phyloP scores from a whole-genome alignment of 2,113 vertebrate species.

The Eptatretus burgeri region DNA sequence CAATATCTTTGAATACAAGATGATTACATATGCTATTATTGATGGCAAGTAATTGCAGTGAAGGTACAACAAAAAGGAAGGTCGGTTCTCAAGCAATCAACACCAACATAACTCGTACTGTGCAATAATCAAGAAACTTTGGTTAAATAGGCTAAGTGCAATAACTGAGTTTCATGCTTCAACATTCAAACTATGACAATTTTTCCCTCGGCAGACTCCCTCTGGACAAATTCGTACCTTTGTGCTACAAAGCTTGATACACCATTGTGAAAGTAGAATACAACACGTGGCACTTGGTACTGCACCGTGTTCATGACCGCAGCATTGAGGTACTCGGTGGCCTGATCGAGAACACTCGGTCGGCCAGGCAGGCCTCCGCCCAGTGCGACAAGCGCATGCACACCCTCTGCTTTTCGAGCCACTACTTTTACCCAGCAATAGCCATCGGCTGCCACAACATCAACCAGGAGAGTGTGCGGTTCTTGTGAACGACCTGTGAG shows the following conservation, averaged over 20 bases:
- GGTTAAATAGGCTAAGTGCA: too few relatives aligned
- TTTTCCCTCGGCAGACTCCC: too few relatives aligned
- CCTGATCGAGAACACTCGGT: conserved; percentile 53
- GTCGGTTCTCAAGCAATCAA: too few relatives aligned
- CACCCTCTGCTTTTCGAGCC: conserved; percentile 62
- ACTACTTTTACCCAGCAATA: conserved; percentile 88
- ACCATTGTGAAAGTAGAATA: conserved; percentile 79
- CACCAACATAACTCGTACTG: too few relatives aligned
- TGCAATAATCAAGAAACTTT: too few relatives aligned
- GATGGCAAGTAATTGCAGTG: too few relatives aligned
- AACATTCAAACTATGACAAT: too few relatives aligned
- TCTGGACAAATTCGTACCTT: conserved; percentile 9
- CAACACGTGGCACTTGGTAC: conserved; percentile 45
- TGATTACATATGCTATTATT: too few relatives aligned
- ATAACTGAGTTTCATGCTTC: too few relatives aligned
- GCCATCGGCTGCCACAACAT: conserved; percentile 54
- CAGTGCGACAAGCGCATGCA: conserved; percentile 64
- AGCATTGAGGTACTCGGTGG: conserved; percentile 49
- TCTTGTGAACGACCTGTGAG: background rate
- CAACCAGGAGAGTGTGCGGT: conserved; percentile 47
- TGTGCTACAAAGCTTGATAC: conserved; percentile 62
- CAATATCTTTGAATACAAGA: too few relatives aligned
- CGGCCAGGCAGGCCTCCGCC: conserved; percentile 72
- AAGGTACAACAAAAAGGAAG: too few relatives aligned
- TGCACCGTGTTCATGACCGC: conserved; percentile 56